Base-by-base conservation (phyloP, 1,140 invertebrate species). In the Prorops nasuta region DNA sequence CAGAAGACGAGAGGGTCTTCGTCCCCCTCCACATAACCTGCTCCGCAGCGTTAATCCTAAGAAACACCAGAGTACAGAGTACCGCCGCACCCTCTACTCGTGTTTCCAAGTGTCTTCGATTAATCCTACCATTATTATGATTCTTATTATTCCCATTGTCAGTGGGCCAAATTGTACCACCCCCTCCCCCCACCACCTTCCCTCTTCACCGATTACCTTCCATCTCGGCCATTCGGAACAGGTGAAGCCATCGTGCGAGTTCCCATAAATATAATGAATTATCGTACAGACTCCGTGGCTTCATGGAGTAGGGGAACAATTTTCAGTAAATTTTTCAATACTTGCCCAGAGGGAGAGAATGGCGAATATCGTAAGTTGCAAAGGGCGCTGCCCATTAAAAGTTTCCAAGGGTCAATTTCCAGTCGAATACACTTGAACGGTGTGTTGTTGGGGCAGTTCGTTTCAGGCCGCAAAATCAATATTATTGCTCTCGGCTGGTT, bases 351-450 rank as follows among this genome's bases (percentile, higher is more conserved):
- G 41, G 42, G 37, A 48, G 52, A 39, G 34, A 41, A 19, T 7
- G 19, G 37, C 2, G 21, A 43, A 51, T 35, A 21, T n/a, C n/a
- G n/a, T n/a, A 19, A 43, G 35, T 18, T 34, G 35, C 28, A 39
- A 22, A 35, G 49, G 44, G 41, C 43, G 47, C 41, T 45, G 40
- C 47, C 58, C 54, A 65, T 66, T 66, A 66, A 66, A 68, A 66
- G 58, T 66, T 68, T 45, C 57, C 54, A 65, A 64, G 59, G 60
- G 62, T 61, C 60, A 66, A 68, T 68, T 66, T 68, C 58, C 62
- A 66, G 61, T 64, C 58, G 64, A 68, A 68, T 68, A 61, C 57
- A 65, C 60, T 63, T 51, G 63, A 66, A 60, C 61, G 63, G 56
- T 58, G 51, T 58, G 51, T 41, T 42, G 39, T 44, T 32, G 19